A percentile compares a stretch with the other conserved stretches of the same genome.
Evolutionary conservation across 2,797 vertebrate genomes (phyloP).

Genomic region (Channa striata): DNA sequence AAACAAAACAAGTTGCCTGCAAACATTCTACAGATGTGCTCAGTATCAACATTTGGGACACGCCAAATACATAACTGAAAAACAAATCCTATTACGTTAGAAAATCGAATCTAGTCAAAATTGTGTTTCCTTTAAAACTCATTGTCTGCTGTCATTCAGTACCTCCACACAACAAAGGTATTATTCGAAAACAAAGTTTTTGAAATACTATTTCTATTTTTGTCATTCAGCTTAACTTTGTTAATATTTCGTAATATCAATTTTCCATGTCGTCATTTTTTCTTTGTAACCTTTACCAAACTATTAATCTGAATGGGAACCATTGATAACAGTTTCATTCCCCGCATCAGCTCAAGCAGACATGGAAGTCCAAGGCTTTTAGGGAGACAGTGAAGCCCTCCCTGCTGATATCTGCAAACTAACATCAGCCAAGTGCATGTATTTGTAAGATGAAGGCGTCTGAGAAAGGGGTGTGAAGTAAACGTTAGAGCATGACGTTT

Average conservation of each 20-base stretch:
- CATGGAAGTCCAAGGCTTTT: constrained; percentile 60
- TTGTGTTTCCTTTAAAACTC: not conserved
- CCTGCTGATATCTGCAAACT: constrained; percentile 36
- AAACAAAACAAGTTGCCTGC: no score
- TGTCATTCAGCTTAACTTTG: no score
- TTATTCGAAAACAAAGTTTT: no score
- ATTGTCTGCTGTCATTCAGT: not conserved
- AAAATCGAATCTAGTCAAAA: not conserved
- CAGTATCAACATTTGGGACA: no score
- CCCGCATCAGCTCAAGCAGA: constrained; percentile 34
- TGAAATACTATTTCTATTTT: no score
- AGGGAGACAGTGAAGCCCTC: constrained; percentile 52
- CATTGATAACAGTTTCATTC: constrained; percentile 29
- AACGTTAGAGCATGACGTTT: constrained; percentile 42
- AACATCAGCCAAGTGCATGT: constrained; percentile 42
- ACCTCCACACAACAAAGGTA: no score
- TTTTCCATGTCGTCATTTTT: not conserved
- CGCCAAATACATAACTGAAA: no score
- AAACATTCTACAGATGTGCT: no score
- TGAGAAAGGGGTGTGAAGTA: constrained; percentile 42
- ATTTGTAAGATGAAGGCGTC: constrained; percentile 34
- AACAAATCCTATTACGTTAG: no score
- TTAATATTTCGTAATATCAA: no score
- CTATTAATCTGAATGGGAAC: constrained; percentile 16
- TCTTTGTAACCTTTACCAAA: not conserved